These are phyloP conservation scores for Xestia sexstrigata DNA, from an alignment of 2,888 invertebrate genomes.

Conservation along the genomic window DNA sequence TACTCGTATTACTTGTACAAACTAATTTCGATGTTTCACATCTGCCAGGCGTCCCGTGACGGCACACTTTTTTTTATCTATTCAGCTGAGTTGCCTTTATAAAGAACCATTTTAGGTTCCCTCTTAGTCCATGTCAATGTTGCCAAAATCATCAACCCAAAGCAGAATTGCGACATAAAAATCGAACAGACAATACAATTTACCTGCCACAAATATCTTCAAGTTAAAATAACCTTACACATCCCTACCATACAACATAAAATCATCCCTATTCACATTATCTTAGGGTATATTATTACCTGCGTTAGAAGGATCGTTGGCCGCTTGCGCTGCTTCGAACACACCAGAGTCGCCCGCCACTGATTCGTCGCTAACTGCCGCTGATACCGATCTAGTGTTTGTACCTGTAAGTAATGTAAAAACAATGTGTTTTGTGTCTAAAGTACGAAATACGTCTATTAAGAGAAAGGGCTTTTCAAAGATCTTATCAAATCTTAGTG, in stretches of 20 bases:
- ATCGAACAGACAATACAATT: neutral
- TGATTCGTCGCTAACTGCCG: conserved; percentile 99
- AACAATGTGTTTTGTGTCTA: neutral
- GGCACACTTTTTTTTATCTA: no score
- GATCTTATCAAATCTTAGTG: neutral
- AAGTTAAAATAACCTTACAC: conserved; percentile 5
- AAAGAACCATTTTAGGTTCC: neutral
- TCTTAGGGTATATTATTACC: conserved; percentile 69
- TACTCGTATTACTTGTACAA: no score
- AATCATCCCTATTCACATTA: accelerated
- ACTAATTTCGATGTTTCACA: no score
- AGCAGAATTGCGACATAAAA: no score
- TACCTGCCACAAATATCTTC: neutral
- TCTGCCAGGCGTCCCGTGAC: no score
- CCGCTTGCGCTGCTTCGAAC: conserved; percentile 96
- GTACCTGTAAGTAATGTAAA: conserved; percentile 89
- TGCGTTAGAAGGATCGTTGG: conserved; percentile 84
- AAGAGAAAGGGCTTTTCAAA: neutral
- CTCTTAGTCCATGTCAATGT: neutral
- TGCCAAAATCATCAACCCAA: neutral
- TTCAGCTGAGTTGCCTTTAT: neutral
- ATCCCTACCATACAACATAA: neutral
- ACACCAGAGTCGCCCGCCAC: conserved; percentile 98
- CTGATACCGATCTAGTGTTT: conserved; percentile 97
- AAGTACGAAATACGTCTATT: neutral